Base-by-base conservation (phyloP, 2,888 invertebrate species). In the Pandemis heparana region DNA sequence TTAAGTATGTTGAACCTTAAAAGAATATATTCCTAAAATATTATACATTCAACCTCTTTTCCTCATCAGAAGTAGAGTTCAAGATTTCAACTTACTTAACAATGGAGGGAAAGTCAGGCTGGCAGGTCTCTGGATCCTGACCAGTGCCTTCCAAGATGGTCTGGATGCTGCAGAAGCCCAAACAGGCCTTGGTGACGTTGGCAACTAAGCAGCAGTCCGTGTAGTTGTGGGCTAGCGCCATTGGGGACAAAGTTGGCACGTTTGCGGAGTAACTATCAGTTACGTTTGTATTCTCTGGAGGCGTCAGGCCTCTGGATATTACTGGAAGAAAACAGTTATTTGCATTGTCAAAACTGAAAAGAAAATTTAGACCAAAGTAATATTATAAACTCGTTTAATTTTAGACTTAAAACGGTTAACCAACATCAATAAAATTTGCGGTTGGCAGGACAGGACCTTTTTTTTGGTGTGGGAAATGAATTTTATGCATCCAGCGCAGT, bases 151-250 rank as follows among this genome's bases (percentile, higher is more conserved):
- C 96, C 70, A 97, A 87, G 75, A 97, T 97, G 70, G 96, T 96
- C 84, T 97, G 97, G 38, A 98, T 96, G 83, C 97, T 97, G 90
- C 98, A 98, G 88, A 97, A 98, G 63, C 97, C 97, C 72, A 97
- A 94, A 84, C 98, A 98, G 61, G 94, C 89, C 10, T 92, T 88
- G n/a, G 96, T 95, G 1, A 98, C 97, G 83, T 97, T 97, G 75
- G 95, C 94, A 3, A 92, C 87, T 7, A 96, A 84, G 81, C 98
- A 98, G 87, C 98, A 98, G 79, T 97, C 96, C 0, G 97, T 97
- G 88, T 97, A 97, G 88, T 98, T 97, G 87, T 98, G 97, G 1
- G 95, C 94, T 18, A 95, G 81, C 9, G 95, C 92, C 14, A 89
- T 78, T 0, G 91, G 81, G 0, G 92, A 92, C 1, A 92, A 81